Conservation (phyloP, 2,113 vertebrate genomes). For the Okapia johnstoni region DNA sequence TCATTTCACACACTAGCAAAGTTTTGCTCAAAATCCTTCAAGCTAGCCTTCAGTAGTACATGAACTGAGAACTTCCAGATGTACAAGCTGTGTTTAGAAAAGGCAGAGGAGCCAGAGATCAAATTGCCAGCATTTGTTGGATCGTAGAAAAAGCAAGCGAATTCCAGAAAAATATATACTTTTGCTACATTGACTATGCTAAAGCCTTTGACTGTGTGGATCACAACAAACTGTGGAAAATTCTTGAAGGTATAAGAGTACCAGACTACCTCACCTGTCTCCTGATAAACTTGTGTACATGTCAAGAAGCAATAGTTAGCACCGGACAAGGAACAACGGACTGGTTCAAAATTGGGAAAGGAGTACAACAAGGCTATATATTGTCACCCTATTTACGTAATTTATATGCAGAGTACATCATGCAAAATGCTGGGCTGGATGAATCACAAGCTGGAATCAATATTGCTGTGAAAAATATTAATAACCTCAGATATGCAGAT, state of each 20-base stretch:
- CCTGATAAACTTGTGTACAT: background rate
- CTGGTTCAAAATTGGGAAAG: background rate
- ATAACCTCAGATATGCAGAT: background rate
- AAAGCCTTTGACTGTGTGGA: background rate
- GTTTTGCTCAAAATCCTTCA: background rate
- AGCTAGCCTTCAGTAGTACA: background rate
- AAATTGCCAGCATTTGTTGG: background rate
- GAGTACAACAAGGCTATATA: background rate
- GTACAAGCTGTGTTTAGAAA: background rate
- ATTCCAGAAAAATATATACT: background rate
- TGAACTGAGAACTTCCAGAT: background rate
- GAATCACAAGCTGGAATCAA: background rate
- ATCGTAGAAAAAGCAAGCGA: background rate
- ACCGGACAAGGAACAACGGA: rapidly evolving
- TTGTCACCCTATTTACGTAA: background rate
- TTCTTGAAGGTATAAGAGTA: background rate
- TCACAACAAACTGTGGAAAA: background rate
- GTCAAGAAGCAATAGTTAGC: background rate
- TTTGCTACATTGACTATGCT: background rate
- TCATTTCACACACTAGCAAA: background rate
- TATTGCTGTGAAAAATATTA: background rate
- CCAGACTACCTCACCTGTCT: background rate
- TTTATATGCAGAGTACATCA: background rate
- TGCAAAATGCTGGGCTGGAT: background rate
- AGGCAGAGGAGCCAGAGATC: background rate